These are phyloP conservation scores for Chaenocephalus aceratus DNA, from an alignment of 2,113 vertebrate genomes.

Conservation along the genomic window DNA sequence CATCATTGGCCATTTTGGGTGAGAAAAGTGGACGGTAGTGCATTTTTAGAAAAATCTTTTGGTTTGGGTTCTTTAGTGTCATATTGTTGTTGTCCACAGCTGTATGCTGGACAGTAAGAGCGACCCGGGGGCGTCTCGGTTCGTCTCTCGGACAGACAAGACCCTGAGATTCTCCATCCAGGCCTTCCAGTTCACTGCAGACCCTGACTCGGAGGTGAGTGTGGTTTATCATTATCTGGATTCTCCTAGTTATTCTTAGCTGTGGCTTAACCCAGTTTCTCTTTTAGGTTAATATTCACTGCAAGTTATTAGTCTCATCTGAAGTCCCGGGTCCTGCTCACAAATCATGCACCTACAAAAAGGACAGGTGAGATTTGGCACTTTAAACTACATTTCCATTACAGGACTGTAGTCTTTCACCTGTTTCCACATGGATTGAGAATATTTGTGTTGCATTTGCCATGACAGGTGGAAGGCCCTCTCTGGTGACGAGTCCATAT, in stretches of 20 bases:
- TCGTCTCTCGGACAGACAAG: conserved; percentile 60
- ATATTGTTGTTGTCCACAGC: conserved; percentile 39
- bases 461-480: conserved; percentile 78
- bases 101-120: conserved; percentile 77
- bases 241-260: not conserved
- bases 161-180: conserved; percentile 73
- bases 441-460: not conserved
- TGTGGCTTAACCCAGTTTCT: not conserved
- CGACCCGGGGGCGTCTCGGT: conserved; percentile 62
- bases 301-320: conserved; percentile 64
- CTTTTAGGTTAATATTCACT: conserved; percentile 74
- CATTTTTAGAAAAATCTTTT: not conserved
- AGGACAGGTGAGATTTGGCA: conserved; percentile 37
- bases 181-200: conserved; percentile 79
- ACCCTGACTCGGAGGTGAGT: conserved; percentile 70
- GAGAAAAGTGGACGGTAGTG: not conserved
- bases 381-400: not conserved
- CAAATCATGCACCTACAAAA: conserved; percentile 80
- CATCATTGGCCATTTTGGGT: conserved; percentile 81
- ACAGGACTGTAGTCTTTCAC: not conserved
- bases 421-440: not conserved
- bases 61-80: not conserved
- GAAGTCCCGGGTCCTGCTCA: conserved; percentile 63
- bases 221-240: fast-evolving
- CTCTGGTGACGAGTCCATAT: conserved; percentile 72